Evolutionary conservation across 92 coral and sea anemone genomes (phyloP).

Genomic region (Paramuricea clavata): DNA sequence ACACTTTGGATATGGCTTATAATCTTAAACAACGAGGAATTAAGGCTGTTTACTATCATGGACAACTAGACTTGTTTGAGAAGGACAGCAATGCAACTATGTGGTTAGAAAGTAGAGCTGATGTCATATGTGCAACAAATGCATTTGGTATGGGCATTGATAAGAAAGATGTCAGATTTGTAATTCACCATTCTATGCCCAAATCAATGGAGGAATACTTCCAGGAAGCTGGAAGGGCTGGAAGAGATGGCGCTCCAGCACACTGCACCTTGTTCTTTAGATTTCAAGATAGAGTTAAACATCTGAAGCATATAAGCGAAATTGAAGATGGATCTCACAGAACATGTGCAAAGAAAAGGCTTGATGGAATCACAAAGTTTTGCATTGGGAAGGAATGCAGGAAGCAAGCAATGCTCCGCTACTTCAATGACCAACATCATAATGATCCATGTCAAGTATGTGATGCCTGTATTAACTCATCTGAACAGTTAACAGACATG

Average conservation of each 20-base stretch:
- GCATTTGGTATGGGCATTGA: conserved; percentile 29
- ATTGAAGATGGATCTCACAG: conserved; percentile 10
- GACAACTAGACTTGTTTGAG: too few relatives aligned
- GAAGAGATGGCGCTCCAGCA: background rate
- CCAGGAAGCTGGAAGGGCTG: too few relatives aligned
- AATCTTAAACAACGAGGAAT: conserved; percentile 17
- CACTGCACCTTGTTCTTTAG: background rate
- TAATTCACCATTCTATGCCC: conserved; percentile 27
- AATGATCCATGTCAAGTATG: conserved; percentile 12
- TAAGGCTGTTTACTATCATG: background rate
- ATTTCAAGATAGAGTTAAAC: conserved; percentile 23
- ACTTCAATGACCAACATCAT: background rate
- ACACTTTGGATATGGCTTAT: conserved; percentile 62
- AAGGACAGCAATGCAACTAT: conserved; percentile 23
- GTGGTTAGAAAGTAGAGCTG: conserved; percentile 14
- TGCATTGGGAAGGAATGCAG: conserved; percentile 14
- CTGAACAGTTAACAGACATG: background rate
- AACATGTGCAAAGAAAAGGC: conserved; percentile 3
- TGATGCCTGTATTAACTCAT: background rate
- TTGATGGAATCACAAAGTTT: conserved; percentile 5
- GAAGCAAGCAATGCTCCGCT: background rate
- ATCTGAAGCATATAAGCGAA: conserved; percentile 2
- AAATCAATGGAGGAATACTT: conserved; percentile 32
- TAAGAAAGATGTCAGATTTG: too few relatives aligned
- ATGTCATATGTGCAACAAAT: conserved; percentile 21